These are phyloP conservation scores for Bubo bubo DNA, from an alignment of 2,113 vertebrate genomes.

Conservation along the genomic window DNA sequence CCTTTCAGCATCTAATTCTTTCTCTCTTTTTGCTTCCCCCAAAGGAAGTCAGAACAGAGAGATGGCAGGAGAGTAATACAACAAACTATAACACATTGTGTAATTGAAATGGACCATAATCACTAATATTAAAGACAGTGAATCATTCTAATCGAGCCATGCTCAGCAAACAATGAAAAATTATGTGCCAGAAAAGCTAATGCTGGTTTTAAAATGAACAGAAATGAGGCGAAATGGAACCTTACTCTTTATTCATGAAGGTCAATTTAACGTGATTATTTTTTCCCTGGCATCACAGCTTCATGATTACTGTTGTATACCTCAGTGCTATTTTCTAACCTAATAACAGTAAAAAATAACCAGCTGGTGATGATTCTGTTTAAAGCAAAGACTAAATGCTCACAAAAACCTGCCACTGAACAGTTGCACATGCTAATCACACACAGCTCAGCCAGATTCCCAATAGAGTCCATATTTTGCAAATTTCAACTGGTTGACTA, in stretches of 20 bases:
- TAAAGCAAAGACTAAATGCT: conserved; percentile 57
- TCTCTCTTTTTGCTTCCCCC: not conserved
- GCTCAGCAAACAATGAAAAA: conserved; percentile 82
- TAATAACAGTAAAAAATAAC: conserved; percentile 76
- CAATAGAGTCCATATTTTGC: conserved; percentile 42
- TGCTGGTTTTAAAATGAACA: conserved; percentile 77
- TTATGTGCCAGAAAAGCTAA: conserved; percentile 78
- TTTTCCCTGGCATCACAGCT: conserved; percentile 66
- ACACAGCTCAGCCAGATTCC: conserved; percentile 46
- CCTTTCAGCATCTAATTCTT: not conserved
- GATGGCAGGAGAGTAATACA: conserved; percentile 62
- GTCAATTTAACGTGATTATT: conserved; percentile 78
- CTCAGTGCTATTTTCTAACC: conserved; percentile 72
- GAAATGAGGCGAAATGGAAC: conserved; percentile 78
- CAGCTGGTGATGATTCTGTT: conserved; percentile 72
- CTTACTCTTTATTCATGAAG: conserved; percentile 79
- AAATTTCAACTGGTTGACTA: conserved; percentile 38
- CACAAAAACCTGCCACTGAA: conserved; percentile 37
- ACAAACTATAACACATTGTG: conserved; percentile 66
- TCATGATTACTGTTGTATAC: conserved; percentile 75
- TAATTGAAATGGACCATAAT: conserved; percentile 78
- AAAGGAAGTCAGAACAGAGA: conserved; percentile 40
- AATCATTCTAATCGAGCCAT: conserved; percentile 78
- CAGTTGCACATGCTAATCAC: conserved; percentile 58
- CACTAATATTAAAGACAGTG: conserved; percentile 81